Evolutionary conservation across 2,888 invertebrate species (phyloP), one percentile per base, ranked within the genome.

Genomic region (Drosophila mimetica): DNA sequence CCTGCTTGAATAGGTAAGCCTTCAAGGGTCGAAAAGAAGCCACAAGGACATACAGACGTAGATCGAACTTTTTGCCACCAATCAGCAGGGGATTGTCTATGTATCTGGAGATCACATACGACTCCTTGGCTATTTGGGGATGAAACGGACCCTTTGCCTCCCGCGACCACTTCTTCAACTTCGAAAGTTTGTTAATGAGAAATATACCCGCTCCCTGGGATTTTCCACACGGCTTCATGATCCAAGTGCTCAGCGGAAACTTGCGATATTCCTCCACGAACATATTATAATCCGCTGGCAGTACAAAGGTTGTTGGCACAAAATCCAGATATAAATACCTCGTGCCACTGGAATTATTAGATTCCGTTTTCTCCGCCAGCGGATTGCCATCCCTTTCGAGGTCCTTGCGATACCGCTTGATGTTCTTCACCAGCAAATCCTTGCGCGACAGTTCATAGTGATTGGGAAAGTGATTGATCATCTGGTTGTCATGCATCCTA

Each of bases 191-290:
- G 91, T 98, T 98, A 85, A 98, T 98, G 36, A 98, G 93, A 91
- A 98, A 98, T 88, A 98, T 98, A 36, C 98, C 98, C 13, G 96
- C 95, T 3, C 97, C 97, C 90, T 96, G 96, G 2, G 98, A 98
- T 92, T 98, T 96, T 25, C 97, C 98, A 89, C 98, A 97, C 0
- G 98, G 98, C 90, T 98, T 98, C 97, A 98, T 97, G 71, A 98
- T 98, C 98, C 98, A 98, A 0, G 98, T 98, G 83, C 97, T 97
- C 88, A 97, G 96, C 0, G 98, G 98, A 77, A 96, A 96, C 92
- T 97, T 98, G 61, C 97, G 94, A 91, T 98, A 98, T 90, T 98
- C 98, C 90, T 98, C 98, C 0, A 98, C 98, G 91, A 98, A 98
- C 95, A 98, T 96, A 90, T 98, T 98, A 91, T 98, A 98, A 92